phyloP scores from a whole-genome alignment of 2,797 vertebrate species.

The Dendrocincla tyrannina region DNA sequence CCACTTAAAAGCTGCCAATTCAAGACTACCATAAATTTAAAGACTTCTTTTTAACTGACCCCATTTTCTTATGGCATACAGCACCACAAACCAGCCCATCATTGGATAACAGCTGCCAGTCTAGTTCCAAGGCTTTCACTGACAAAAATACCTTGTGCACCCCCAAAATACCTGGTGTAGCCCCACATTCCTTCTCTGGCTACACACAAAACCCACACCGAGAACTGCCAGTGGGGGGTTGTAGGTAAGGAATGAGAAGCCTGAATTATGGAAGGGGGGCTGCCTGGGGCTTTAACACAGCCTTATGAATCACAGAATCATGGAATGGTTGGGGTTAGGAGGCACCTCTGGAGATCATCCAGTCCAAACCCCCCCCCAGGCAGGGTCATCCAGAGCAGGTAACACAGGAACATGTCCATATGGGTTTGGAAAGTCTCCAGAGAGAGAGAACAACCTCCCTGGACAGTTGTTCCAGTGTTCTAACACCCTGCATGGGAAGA shows the following conservation, averaged over 20 bases:
- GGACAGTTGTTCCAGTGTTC: neutral
- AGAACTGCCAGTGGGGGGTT: fast-evolving
- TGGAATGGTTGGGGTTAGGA: neutral
- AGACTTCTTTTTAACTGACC: neutral
- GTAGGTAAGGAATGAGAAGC: neutral
- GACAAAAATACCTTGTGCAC: neutral
- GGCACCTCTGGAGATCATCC: neutral
- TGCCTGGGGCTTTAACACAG: neutral
- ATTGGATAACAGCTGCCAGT: no score
- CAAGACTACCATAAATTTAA: neutral
- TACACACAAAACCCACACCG: no score
- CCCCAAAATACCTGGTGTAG: neutral
- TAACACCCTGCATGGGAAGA: neutral
- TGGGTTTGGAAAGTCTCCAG: neutral
- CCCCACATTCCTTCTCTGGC: neutral
- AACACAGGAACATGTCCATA: neutral
- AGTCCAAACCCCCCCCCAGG: neutral
- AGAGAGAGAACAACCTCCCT: neutral
- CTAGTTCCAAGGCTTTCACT: neutral
- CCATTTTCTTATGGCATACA: neutral
- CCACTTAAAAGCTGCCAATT: neutral
- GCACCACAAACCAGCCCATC: neutral
- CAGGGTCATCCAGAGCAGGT: neutral
- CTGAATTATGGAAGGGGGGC: neutral
- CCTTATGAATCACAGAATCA: neutral